Evolutionary conservation across 2,797 vertebrate species (phyloP).

Genomic region (Notolepis coatsorum): DNA sequence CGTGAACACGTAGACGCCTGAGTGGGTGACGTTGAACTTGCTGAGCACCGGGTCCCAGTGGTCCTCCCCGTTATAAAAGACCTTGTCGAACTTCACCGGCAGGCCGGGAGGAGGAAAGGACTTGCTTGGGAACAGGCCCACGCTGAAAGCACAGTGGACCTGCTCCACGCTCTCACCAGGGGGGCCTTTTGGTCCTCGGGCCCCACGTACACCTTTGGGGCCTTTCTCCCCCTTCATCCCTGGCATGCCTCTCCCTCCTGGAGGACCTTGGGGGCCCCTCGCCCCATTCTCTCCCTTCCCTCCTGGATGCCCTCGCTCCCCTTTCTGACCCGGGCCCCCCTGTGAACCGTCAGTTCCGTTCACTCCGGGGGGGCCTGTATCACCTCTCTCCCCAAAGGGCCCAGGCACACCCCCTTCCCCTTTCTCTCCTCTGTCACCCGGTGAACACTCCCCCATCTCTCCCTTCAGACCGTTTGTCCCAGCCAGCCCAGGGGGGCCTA

Average conservation of each 20-base stretch:
- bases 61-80: conserved; percentile 89
- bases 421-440: conserved; percentile 83
- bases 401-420: conserved; percentile 86
- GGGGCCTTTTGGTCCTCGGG: conserved; percentile 86
- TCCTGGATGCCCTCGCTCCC: conserved; percentile 82
- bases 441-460: conserved; percentile 81
- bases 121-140: conserved; percentile 87
- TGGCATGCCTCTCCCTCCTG: conserved; percentile 82
- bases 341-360: conserved; percentile 76
- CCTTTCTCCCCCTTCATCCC: conserved; percentile 88
- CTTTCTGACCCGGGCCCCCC: conserved; percentile 77
- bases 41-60: conserved; percentile 86
- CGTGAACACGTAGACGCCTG: conserved; percentile 91
- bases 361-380: conserved; percentile 79
- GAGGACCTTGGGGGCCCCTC: conserved; percentile 77
- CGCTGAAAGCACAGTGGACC: conserved; percentile 89
- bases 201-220: conserved; percentile 83
- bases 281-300: conserved; percentile 85
- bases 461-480: conserved; percentile 87
- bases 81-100: conserved; percentile 92
- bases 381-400: conserved; percentile 84
- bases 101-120: conserved; percentile 90
- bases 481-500: conserved; percentile 84
- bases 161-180: conserved; percentile 73
- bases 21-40: conserved; percentile 90